These are phyloP conservation scores for Hippopotamus amphibius DNA, from an alignment of 2,113 vertebrate species.

Conservation along the genomic window DNA sequence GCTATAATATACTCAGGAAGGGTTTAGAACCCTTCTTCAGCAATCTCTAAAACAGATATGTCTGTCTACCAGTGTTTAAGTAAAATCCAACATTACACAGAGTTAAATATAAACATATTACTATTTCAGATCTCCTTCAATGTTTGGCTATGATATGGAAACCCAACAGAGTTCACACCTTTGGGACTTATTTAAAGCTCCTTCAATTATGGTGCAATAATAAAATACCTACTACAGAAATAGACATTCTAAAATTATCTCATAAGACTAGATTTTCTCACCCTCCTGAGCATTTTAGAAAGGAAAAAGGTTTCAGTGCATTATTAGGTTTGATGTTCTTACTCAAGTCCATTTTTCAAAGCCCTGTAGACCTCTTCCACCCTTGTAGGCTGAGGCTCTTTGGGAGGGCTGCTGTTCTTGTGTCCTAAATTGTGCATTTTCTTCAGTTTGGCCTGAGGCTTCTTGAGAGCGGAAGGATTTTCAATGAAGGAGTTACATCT, in stretches of 20 bases:
- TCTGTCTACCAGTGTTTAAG: rapidly evolving
- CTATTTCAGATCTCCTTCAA: not conserved
- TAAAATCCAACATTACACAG: not conserved
- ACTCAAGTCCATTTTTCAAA: conserved; percentile 96
- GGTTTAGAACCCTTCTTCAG: not conserved
- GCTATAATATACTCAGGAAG: not conserved
- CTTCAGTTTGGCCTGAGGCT: conserved; percentile 96
- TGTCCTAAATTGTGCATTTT: conserved; percentile 95
- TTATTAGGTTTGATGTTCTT: conserved; percentile 78
- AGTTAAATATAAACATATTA: not conserved
- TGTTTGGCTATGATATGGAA: not conserved
- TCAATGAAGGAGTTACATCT: conserved; percentile 99
- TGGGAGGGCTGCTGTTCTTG: conserved; percentile 92
- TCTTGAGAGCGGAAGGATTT: conserved; percentile 94
- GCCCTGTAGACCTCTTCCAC: conserved; percentile 96
- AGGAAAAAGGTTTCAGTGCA: not conserved
- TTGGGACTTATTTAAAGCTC: not conserved
- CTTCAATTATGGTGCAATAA: not conserved
- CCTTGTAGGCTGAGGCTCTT: conserved; percentile 95
- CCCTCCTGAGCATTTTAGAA: not conserved
- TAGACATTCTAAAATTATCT: not conserved
- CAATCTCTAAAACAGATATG: not conserved
- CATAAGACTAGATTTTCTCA: not conserved
- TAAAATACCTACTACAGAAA: not conserved
- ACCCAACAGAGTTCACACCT: not conserved